Percentiles rank a stretch among this genome's conserved stretches.
Conservation (phyloP, 1,140 invertebrate species). For the Drosophila arizonae region DNA sequence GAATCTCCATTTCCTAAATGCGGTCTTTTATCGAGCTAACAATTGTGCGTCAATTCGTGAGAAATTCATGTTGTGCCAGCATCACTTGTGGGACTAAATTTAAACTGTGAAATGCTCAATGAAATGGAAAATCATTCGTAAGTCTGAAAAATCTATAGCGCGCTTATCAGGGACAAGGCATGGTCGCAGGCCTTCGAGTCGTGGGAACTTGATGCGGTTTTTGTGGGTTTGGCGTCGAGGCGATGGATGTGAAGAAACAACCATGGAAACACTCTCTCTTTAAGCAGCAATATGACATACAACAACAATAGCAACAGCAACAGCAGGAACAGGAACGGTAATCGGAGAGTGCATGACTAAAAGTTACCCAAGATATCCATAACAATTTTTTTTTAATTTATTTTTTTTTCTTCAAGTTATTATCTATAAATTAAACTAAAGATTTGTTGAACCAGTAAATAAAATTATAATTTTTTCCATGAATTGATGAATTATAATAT, state of each 20-base stretch:
- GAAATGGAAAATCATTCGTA: constrained; percentile 69
- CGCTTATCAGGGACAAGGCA: constrained; percentile 63
- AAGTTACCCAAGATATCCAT: too few species aligned
- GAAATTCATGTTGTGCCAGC: constrained; percentile 13
- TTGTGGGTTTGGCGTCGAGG: constrained; percentile 1
- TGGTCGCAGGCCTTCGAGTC: constrained; percentile 46
- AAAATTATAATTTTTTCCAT: too few species aligned
- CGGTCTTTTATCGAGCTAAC: not conserved
- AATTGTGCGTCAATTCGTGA: constrained; percentile 21
- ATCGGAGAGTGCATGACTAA: too few species aligned
- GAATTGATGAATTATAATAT: too few species aligned
- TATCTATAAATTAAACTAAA: too few species aligned
- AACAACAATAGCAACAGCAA: not conserved
- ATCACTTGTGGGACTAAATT: constrained; percentile 59
- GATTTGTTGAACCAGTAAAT: too few species aligned
- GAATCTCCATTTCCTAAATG: not conserved
- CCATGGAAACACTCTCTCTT: constrained; percentile 21
- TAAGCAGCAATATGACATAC: constrained; percentile 27
- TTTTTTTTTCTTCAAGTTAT: too few species aligned
- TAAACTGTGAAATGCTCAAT: constrained; percentile 62
- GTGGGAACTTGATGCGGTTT: constrained; percentile 50
- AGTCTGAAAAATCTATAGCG: constrained; percentile 64
- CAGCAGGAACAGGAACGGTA: not conserved
- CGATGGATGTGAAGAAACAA: constrained; percentile 5
- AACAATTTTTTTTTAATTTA: too few species aligned